These are phyloP conservation scores for Tragelaphus imberbis DNA, from an alignment of 2,113 vertebrate species.

Conservation along the genomic window DNA sequence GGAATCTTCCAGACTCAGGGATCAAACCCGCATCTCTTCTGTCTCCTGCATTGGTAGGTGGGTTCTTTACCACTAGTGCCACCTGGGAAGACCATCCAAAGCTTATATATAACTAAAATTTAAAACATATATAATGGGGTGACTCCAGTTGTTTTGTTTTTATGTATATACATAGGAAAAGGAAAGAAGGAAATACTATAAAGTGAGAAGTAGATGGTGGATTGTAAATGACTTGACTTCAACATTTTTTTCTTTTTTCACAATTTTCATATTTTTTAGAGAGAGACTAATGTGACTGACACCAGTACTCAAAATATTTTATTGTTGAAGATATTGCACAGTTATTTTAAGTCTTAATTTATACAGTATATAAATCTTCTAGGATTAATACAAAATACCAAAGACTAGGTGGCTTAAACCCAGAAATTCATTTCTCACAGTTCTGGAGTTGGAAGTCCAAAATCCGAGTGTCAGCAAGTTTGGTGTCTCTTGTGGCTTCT, in stretches of 20 bases:
- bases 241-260: not conserved
- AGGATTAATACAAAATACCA: not conserved
- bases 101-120: not conserved
- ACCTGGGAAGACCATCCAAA: not conserved
- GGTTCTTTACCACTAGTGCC: not conserved
- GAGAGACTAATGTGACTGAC: not conserved
- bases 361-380: not conserved
- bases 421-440: not conserved
- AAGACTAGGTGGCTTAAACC: not conserved
- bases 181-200: not conserved
- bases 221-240: not conserved
- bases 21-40: not conserved
- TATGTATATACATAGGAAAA: not conserved
- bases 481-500: not conserved
- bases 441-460: not conserved
- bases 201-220: not conserved
- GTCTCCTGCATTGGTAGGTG: not conserved
- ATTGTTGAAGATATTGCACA: not conserved
- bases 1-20: not conserved
- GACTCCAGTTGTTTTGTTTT: not conserved
- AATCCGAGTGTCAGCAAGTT: not conserved
- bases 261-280: not conserved
- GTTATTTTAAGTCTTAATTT: not conserved
- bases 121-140: not conserved
- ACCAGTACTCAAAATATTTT: not conserved